Evolutionary conservation across 2,888 invertebrate genomes (phyloP), one percentile per base, ranked within the genome.

Genomic region (Julus scanicus): DNA sequence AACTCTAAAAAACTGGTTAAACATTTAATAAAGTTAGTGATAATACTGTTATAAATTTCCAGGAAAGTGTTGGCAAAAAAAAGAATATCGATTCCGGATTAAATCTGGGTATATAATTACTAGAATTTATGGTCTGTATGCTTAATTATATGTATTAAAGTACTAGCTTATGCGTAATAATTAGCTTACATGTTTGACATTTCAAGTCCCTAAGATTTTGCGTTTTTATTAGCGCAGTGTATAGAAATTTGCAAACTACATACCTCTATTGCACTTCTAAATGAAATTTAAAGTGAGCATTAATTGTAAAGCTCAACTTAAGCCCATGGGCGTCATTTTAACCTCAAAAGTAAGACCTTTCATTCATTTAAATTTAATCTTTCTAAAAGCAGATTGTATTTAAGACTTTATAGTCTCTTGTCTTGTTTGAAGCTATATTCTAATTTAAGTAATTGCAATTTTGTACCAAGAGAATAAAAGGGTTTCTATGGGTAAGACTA

Each of bases 1-100:
- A n/a, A 53, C n/a, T 86, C 86, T 39, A 86, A 53, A 53, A 48
- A 86, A 11, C 57, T 86, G 49, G n/a, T 20, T 1, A n/a, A 63
- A 63, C 5, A 63, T 3, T 63, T 17, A 63, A 63, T 13, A n/a
- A 63, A 17, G 11, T 53, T 15, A 53, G 53, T 53, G 11, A 15
- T 9, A 83, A 39, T n/a, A n/a, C n/a, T n/a, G n/a, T n/a, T n/a
- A n/a, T n/a, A n/a, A n/a, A n/a, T n/a, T n/a, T n/a, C n/a, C 20
- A 80, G 80, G 37, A 80, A 8, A n/a, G n/a, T n/a, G 80, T 80
- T 37, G 80, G 37, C 80, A 80, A 8, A 8, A 80, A 80, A 29
- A 80, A 37, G 13, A 13, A 5, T 80, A 80, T 80, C 80, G 20
- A 80, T 29, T 80, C 37, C 48, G n/a, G n/a, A n/a, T n/a, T n/a